These are phyloP conservation scores for Tachystola acroxantha DNA, from an alignment of 2,888 invertebrate species.

Conservation along the genomic window DNA sequence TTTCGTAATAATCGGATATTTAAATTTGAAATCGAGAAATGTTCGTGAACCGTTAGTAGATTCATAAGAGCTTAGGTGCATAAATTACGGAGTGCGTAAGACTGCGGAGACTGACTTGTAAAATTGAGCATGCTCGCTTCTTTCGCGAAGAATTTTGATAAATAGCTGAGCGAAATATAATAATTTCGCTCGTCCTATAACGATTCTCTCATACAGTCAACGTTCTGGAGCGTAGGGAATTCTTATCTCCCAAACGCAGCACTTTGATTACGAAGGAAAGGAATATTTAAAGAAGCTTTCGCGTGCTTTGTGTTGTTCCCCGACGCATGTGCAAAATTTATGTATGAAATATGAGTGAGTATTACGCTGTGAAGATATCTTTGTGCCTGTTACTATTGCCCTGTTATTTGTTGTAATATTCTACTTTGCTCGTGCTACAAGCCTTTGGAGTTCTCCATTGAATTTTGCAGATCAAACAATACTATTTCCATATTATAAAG, in stretches of 20 bases:
- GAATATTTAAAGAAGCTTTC: slow-evolving; percentile 70
- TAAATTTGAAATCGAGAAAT: background rate
- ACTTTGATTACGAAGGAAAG: slow-evolving; percentile 70
- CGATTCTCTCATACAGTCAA: slow-evolving; percentile 45
- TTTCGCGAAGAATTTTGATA: slow-evolving; percentile 58
- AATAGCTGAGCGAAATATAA: slow-evolving; percentile 66
- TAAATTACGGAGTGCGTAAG: slow-evolving; percentile 37
- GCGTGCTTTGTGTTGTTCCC: slow-evolving; percentile 56
- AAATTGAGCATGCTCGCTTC: slow-evolving; percentile 39
- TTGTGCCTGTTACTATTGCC: slow-evolving; percentile 30
- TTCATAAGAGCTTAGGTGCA: slow-evolving; percentile 31
- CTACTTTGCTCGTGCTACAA: slow-evolving; percentile 7
- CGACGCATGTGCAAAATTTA: slow-evolving; percentile 65
- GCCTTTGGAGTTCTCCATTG: background rate
- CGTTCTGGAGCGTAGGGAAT: slow-evolving; percentile 58
- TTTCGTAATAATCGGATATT: too few species aligned
- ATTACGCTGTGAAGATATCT: slow-evolving; percentile 31
- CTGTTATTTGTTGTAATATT: slow-evolving; percentile 9
- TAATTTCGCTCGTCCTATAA: slow-evolving; percentile 56
- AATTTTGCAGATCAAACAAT: slow-evolving; percentile 1
- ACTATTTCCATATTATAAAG: background rate
- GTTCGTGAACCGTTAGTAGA: slow-evolving; percentile 6
- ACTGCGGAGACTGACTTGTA: slow-evolving; percentile 32
- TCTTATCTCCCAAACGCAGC: slow-evolving; percentile 72
- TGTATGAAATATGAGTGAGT: slow-evolving; percentile 46